Base-by-base conservation (phyloP, 2,888 invertebrate species). In the Camptogramma bilineatum region DNA sequence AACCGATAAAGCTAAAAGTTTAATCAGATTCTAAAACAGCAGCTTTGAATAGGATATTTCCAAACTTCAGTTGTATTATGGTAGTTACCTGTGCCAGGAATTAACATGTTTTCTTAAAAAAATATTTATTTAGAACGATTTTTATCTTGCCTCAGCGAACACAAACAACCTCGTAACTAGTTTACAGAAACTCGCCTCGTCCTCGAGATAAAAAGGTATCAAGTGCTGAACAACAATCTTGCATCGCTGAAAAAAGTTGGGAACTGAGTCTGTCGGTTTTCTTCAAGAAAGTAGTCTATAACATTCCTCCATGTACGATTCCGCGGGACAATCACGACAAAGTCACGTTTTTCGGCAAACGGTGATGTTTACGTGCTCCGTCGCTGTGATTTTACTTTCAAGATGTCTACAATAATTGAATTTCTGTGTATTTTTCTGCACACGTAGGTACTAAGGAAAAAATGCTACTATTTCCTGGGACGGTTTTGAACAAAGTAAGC, bases 331-430 rank as follows among this genome's bases (percentile, higher is more conserved):
- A 10, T 52, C 28, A 21, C 10, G 57, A 13, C 34, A 39, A 39
- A 13, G 34, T 65, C 61, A 65, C 65, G 65, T 65, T 54, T 48
- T 34, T 46, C 57, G 53, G 57, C 50, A 65, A 65, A 57, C 50
- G 50, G 10, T 50, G 44, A 60, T 60, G 55, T 52, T 52, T 59
- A 51, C 61, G 54, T 62, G 53, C 52, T 44, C 48, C 21, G 18
- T 8, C 50, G 50, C 16, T 34, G 16, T 34, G 46, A 42, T 42
- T 42, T 42, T 42, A 56, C 52, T 61, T 57, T 50, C 57, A 34
- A 17, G 19, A 46, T 44, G 42, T 61, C 34, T 17, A 46, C 10
- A 16, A 13, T 53, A 65, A 65, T 61, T 61, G 61, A 53, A 61
- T 57, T 65, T 51, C 58, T 53, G 50, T 62, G 48, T 58, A 47